Evolutionary conservation across 2,113 vertebrate genomes (phyloP).

Genomic region (Tursiops truncatus): DNA sequence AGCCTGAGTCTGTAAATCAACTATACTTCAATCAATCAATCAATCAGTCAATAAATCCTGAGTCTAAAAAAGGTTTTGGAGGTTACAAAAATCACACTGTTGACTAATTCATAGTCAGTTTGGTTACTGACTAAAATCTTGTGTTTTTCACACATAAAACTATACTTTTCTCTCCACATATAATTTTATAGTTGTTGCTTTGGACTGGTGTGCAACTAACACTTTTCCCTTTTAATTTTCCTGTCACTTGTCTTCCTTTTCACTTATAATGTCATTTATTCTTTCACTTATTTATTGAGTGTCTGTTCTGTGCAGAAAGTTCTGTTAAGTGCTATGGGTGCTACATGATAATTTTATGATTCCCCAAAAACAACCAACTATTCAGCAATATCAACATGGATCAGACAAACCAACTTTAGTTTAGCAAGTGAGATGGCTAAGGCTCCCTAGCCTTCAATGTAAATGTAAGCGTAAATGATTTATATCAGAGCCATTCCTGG

Average conservation of each 20-base stretch:
- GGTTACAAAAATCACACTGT: neutral
- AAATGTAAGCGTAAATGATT: neutral
- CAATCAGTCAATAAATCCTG: neutral
- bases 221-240: neutral
- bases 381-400: neutral
- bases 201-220: neutral
- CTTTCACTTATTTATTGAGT: slow-evolving; percentile 14
- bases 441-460: neutral
- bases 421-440: neutral
- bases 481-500: neutral
- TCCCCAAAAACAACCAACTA: neutral
- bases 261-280: neutral
- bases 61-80: neutral
- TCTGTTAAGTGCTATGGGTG: neutral
- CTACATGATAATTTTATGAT: neutral
- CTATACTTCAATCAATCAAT: neutral
- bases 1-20: neutral
- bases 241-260: neutral
- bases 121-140: neutral
- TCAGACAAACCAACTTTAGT: neutral
- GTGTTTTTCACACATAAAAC: neutral
- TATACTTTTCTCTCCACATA: neutral
- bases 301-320: neutral
- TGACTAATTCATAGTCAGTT: neutral
- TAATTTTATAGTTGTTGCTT: neutral